Base-by-base conservation (phyloP, 92 coral and sea anemone genomes). In the Phenganax marumi region DNA sequence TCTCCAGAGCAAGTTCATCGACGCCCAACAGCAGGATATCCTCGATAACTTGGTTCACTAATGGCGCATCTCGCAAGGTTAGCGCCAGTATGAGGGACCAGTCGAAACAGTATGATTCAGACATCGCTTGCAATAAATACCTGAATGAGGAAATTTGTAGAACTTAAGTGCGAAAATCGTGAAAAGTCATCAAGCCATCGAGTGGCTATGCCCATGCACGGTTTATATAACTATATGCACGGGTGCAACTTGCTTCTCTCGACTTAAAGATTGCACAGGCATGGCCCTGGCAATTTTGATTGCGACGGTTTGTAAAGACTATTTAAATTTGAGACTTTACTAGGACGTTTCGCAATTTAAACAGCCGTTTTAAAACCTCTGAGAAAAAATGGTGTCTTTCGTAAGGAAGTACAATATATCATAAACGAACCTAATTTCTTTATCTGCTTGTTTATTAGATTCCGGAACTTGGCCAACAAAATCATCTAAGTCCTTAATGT, bases 61-160 rank as follows among this genome's bases (percentile, higher is more conserved):
- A 84, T 66, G 86, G 91, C 68, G 89, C 89, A 79, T 95, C 98
- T 87, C 98, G 90, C 76, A 95, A 89, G 12, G 90, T 89, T n/a
- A 90, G 46, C 2, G 92, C 91, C 17, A 95, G 88, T 12, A 95
- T 76, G 22, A 95, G 79, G 91, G 97, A 92, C 98, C 98, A 95
- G 65, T 95, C 98, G 79, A 92, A 91, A 85, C 98, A 95, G 24
- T 78, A 58, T 7, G 98, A 97, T 51, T 95, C 98, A 65, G 89
- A 76, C 85, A 95, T 87, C 24, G 85, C 85, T 77, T 92, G 91
- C 52, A 95, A 85, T 25, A 95, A 86, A 83, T 82, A 95, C 52
- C 98, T 95, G 80, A 2, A 46, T 14, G 57, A 53, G 17, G 55
- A 54, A 73, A 55, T 52, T 52, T 25, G 6, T 23, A 49, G 1